phyloP scores from a whole-genome alignment of 2,888 invertebrate species.

The Arge pagana region DNA sequence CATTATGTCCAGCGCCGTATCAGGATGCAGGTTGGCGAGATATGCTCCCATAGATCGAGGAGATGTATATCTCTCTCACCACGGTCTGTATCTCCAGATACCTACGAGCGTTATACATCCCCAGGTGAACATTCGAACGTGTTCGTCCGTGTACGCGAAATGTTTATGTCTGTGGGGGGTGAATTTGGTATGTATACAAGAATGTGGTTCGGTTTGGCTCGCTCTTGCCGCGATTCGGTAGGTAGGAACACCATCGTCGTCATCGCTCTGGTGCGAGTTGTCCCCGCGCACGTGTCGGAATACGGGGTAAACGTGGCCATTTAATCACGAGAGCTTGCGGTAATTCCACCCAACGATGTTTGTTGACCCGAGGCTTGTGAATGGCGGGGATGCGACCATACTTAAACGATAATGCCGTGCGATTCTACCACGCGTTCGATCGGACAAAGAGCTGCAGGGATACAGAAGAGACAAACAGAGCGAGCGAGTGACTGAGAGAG shows the following conservation, averaged over 20 bases:
- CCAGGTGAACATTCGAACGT: not conserved
- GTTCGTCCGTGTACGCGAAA: not conserved
- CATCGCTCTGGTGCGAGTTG: not conserved
- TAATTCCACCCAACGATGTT: conserved; percentile 16
- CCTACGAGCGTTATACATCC: too few relatives aligned
- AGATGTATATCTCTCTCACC: too few relatives aligned
- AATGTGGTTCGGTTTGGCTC: conserved; percentile 1
- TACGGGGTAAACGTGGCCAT: conserved; percentile 14
- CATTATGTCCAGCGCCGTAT: conserved; percentile 15
- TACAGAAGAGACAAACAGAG: too few relatives aligned
- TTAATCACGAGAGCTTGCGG: conserved; percentile 22
- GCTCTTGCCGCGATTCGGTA: not conserved
- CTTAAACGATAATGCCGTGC: conserved; percentile 35
- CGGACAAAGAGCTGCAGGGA: too few relatives aligned
- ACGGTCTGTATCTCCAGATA: too few relatives aligned
- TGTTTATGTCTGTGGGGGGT: not conserved
- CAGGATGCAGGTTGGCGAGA: conserved; percentile 12
- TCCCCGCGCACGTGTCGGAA: conserved; percentile 1
- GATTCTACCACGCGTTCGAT: not conserved
- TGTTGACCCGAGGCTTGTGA: conserved; percentile 11
- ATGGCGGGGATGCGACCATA: conserved; percentile 24
- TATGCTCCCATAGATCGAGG: conserved; percentile 10
- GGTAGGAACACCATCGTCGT: not conserved
- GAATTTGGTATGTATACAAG: not conserved
- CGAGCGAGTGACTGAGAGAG: too few relatives aligned